Base-by-base conservation (phyloP, 1,140 invertebrate species). In the Melanaphis sacchari region DNA sequence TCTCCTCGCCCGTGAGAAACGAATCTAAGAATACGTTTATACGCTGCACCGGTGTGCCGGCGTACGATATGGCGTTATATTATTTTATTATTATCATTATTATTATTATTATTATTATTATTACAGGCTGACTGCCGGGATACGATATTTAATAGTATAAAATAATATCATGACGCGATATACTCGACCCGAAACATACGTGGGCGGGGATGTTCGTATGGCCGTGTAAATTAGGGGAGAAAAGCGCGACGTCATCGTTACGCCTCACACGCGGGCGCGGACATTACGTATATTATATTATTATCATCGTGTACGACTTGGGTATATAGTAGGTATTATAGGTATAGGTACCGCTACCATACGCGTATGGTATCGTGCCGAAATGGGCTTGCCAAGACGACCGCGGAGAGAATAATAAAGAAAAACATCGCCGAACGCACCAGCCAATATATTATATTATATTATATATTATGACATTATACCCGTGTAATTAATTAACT, bases 211-310 rank as follows among this genome's bases (percentile, higher is more conserved):
- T 46, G 54, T 66, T 21, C 21, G 40, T 76, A 15, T 81, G 21
- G 24, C 21, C 38, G 41, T 81, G n/a, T 81, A 54, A 11, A 49
- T 36, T n/a, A 15, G 90, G 66, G 38, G n/a, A 92, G 46, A 92
- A 84, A 92, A 82, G n/a, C 36, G 76, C 76, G 36, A 21, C 91
- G 40, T 92, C 91, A 92, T 84, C 91, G 36, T 92, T 92, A 92
- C 87, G 41, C n/a, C 43, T 18, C 43, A 84, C 46, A 24, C 91
- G 31, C 31, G 90, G 31, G 21, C 24, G 38, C 38, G 59, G 59
- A 76, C 59, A 18, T n/a, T 7, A 36, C n/a, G 6, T n/a, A n/a
- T 66, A 76, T 18, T n/a, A 66, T n/a, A 66, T 66, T 66, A 66
- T 54, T 52, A 52, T 24, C 24, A 54, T n/a, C 15, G 59, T 3